Base-by-base conservation (phyloP, 1,140 invertebrate genomes). In the Diachasmimorpha longicaudata region DNA sequence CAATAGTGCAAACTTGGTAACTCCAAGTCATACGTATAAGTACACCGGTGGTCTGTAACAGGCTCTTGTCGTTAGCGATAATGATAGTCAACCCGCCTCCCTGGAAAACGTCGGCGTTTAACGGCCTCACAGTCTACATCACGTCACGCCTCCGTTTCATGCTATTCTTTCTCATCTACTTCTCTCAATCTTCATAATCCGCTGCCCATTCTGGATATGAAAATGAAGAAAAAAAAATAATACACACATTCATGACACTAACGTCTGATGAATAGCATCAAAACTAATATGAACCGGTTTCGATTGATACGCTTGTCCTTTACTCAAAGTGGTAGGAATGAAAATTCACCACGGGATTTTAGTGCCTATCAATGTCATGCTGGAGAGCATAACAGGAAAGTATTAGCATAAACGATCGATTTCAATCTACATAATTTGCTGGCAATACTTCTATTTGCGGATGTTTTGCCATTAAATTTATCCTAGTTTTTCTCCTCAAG, bases 1-100 rank as follows among this genome's bases (percentile, higher is more conserved):
- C 75, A 77, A 77, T 72, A 44, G 70, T 72, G 75, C 66, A 72
- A 77, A 77, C 58, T 77, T 68, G 72, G 70, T 72, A 77, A 77
- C 58, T 77, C 14, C 46, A 52, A 73, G 36, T 36, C 5, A 52
- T 42, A 13, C 52, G 36, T 68, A 72, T 72, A 68, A 52, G 48
- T 76, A 37, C 25, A 72, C 52, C 31, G 25, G 10, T 68, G 36
- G 36, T 68, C 36, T 72, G 19, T 44, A 63, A 58, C 31, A 48
- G 25, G 14, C 36, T 68, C 36, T 68, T 3, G 71, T 77, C 71
- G 48, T 77, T 77, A 77, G 71, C n/a, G 76, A 70, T 77, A 77
- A 77, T 77, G 76, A 77, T 77, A 77, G 76, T 44, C 71, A 68
- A 70, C 75, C 48, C 42, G 76, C 70, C 75, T 67, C 58, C 25